Evolutionary conservation across 2,113 vertebrate genomes (phyloP).

Genomic region (Pleuronectes platessa): DNA sequence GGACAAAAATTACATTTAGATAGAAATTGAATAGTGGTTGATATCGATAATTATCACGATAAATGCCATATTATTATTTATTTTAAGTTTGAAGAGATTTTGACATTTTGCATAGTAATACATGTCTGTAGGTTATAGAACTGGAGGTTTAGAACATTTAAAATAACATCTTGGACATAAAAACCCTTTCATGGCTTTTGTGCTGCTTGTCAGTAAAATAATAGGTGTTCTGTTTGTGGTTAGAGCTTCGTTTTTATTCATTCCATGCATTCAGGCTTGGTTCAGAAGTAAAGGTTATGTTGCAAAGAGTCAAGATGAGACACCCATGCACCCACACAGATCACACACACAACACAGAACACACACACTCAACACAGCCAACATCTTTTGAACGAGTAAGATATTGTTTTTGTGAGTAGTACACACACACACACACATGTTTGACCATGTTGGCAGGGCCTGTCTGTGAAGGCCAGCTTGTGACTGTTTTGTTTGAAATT

Average conservation of each 20-base stretch:
- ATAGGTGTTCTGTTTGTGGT: neutral
- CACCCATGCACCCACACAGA: neutral
- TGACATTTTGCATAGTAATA: neutral
- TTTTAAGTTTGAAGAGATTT: too few species aligned
- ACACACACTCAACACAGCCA: neutral
- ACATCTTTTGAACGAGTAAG: neutral
- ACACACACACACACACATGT: neutral
- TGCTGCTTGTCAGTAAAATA: too few species aligned
- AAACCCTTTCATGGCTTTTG: too few species aligned
- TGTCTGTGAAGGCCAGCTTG: slow-evolving; percentile 16
- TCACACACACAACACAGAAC: slow-evolving; percentile 6
- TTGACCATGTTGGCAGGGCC: neutral
- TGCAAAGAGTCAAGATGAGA: neutral
- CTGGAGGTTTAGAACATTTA: too few species aligned
- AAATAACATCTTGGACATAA: too few species aligned
- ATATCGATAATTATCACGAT: too few species aligned
- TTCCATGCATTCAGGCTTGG: neutral
- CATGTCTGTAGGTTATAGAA: neutral
- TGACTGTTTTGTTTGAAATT: slow-evolving; percentile 20
- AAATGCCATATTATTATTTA: too few species aligned
- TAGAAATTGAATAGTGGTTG: too few species aligned
- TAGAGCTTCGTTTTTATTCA: neutral
- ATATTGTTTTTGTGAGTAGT: neutral
- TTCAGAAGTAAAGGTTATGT: slow-evolving; percentile 38
- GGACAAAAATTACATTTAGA: too few species aligned